Percentiles rank a stretch among this genome's conserved stretches.
Evolutionary conservation across 2,888 invertebrate species (phyloP).

Genomic region (Prenolepis imparis): DNA sequence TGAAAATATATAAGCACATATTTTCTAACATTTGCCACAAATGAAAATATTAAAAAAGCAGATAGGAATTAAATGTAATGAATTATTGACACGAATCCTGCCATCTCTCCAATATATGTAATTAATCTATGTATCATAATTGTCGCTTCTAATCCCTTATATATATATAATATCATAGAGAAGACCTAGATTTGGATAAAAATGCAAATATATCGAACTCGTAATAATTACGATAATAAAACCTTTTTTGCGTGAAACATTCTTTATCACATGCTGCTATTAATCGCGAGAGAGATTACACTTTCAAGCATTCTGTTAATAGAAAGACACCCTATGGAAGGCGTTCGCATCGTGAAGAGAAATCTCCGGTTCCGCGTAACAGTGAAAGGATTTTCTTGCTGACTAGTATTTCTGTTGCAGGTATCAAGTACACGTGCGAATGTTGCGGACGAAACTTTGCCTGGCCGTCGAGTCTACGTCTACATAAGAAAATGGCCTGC

Average conservation of each 20-base stretch:
- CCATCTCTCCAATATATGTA: neutral
- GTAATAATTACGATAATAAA: neutral
- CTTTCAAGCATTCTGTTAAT: neutral
- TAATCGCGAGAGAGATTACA: neutral
- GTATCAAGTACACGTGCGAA: slow-evolving; percentile 77
- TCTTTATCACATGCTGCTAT: neutral
- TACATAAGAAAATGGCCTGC: slow-evolving; percentile 81
- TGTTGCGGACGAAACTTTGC: slow-evolving; percentile 79
- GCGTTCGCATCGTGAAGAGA: slow-evolving; percentile 4
- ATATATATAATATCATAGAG: neutral
- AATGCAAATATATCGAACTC: neutral
- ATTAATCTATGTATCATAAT: neutral
- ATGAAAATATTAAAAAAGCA: neutral
- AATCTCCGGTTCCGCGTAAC: neutral
- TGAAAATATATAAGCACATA: neutral
- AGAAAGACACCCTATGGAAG: slow-evolving; percentile 14
- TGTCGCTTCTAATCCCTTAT: neutral
- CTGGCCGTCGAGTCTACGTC: slow-evolving; percentile 81
- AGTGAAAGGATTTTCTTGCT: slow-evolving; percentile 56
- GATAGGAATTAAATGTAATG: neutral
- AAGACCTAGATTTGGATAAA: neutral
- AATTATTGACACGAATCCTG: neutral
- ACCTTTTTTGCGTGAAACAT: neutral
- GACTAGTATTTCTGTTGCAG: slow-evolving; percentile 80
- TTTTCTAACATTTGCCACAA: neutral